These are phyloP conservation scores for Chaetops frenatus DNA, from an alignment of 2,113 vertebrate genomes.

Conservation along the genomic window DNA sequence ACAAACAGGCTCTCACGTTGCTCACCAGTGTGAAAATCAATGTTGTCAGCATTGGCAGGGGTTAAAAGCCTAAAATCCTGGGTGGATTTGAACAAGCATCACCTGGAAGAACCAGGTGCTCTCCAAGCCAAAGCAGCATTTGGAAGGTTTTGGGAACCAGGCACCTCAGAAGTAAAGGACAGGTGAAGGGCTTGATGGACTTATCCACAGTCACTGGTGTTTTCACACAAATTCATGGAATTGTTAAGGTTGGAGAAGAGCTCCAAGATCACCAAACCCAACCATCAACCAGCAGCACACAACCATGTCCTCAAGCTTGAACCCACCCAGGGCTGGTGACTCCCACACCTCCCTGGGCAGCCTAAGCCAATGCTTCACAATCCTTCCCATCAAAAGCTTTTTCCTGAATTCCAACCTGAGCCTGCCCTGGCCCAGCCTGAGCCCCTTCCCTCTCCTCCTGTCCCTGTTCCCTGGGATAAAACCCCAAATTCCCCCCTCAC, in stretches of 20 bases:
- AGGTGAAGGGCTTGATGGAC: fast-evolving
- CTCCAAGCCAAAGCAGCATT: background rate
- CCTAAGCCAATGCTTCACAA: background rate
- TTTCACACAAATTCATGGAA: background rate
- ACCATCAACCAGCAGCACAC: background rate
- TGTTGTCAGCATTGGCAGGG: fast-evolving
- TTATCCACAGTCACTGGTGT: background rate
- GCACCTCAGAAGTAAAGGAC: background rate
- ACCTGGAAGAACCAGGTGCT: background rate
- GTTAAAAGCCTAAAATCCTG: background rate
- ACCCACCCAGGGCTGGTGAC: background rate
- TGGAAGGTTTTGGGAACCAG: background rate
- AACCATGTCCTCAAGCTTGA: background rate
- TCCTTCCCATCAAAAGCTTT: fast-evolving
- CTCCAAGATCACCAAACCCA: background rate
- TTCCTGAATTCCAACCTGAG: fast-evolving
- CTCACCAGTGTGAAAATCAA: background rate
- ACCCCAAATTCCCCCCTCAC: background rate
- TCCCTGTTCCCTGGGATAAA: background rate
- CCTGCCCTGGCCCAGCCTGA: background rate
- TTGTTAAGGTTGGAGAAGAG: background rate
- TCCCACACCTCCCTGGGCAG: background rate
- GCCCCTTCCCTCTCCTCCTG: background rate
- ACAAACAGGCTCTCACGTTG: background rate
- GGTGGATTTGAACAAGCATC: background rate